Evolutionary conservation across 2,113 vertebrate species (phyloP).

Genomic region (human): GRCh38 chr3:71060501-71061000

Average conservation of each 20-base stretch:
- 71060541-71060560: constrained; percentile 86
- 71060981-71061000: constrained; percentile 26
- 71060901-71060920: constrained; percentile 60
- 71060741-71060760: constrained; percentile 93
- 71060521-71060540: constrained; percentile 87
- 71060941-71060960: constrained; percentile 71
- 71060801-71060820: constrained; percentile 87
- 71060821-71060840: constrained; percentile 71
- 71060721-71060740: constrained; percentile 94
- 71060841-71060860: constrained; percentile 78
- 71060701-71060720: constrained; percentile 92
- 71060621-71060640: constrained; percentile 96
- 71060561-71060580: constrained; percentile 84
- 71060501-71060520: constrained; percentile 75
- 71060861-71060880: constrained; percentile 71
- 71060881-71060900: constrained; percentile 65
- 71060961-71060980: constrained; percentile 65
- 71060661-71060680: constrained; percentile 98
- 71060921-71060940: constrained; percentile 60
- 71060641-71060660: constrained; percentile 95
- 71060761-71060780: constrained; percentile 91
- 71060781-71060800: constrained; percentile 87
- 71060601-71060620: constrained; percentile 91
- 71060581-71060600: constrained; percentile 88
- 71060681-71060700: constrained; percentile 95